Conservation (phyloP, 2,113 vertebrate species). For the Fregata magnificens region DNA sequence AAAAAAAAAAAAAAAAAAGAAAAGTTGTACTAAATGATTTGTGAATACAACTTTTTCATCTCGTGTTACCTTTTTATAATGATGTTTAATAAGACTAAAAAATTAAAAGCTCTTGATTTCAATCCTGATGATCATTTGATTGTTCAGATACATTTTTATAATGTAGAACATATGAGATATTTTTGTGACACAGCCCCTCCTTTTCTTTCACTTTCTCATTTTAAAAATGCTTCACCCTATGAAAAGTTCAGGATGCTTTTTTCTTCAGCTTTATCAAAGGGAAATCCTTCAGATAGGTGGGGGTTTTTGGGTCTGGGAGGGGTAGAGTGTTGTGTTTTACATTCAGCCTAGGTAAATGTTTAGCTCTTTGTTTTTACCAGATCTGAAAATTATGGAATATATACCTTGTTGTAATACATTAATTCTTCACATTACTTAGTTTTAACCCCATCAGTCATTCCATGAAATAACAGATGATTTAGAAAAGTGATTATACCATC, state of each 20-base stretch:
- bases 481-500: background rate
- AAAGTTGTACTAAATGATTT: background rate
- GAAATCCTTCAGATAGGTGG: constrained; percentile 6
- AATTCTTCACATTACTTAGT: background rate
- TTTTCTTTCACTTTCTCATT: background rate
- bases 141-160: background rate
- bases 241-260: background rate
- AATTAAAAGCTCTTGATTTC: background rate
- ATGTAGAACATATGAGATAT: accelerated
- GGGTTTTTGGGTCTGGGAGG: background rate
- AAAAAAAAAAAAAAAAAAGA: background rate
- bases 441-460: background rate
- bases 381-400: background rate
- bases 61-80: background rate
- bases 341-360: background rate
- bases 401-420: background rate
- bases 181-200: background rate
- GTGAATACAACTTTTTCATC: background rate
- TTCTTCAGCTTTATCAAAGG: constrained; percentile 12
- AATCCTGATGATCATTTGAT: background rate
- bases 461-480: background rate
- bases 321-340: background rate
- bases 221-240: background rate
- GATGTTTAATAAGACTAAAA: background rate
- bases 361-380: background rate